Conservation (phyloP, 2,888 invertebrate species). For the Pristionchus fissidentatus region DNA sequence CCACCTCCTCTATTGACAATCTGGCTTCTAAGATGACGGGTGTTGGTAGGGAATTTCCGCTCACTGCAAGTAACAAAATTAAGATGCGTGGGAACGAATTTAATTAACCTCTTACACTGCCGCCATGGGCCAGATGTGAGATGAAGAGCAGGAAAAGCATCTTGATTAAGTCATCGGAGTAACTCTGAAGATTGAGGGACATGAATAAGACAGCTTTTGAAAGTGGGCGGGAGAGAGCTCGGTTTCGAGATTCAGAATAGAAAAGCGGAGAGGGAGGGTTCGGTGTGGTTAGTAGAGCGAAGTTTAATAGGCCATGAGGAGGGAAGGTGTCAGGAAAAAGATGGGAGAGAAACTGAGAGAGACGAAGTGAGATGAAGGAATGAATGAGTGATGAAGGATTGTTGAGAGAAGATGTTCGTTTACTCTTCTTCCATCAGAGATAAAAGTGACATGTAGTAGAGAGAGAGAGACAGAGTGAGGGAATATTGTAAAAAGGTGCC, state of each 20-base stretch:
- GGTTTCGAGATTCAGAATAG: constrained; percentile 28
- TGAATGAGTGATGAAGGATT: constrained; percentile 15
- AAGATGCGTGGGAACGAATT: not conserved
- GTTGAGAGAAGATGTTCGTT: not conserved
- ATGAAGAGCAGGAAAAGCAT: not conserved
- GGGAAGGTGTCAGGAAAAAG: constrained; percentile 27
- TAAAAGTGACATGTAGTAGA: too few species aligned
- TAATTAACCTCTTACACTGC: not conserved
- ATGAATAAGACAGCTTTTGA: not conserved
- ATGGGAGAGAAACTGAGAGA: constrained; percentile 5
- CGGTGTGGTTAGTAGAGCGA: constrained; percentile 36
- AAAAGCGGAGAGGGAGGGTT: constrained; percentile 23
- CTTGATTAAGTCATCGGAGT: not conserved
- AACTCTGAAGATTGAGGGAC: not conserved
- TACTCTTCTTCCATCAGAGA: not conserved
- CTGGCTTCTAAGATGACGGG: constrained; percentile 32
- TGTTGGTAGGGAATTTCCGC: not conserved
- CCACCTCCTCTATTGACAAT: constrained; percentile 31
- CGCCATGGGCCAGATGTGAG: not conserved
- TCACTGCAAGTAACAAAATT: not conserved
- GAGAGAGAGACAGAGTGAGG: too few species aligned
- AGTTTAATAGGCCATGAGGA: constrained; percentile 42
- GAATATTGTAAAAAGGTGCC: not conserved
- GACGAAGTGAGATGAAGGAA: constrained; percentile 5
- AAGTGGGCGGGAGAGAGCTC: not conserved